Evolutionary conservation across 2,888 invertebrate species (phyloP).

Genomic region (Altica lythri): DNA sequence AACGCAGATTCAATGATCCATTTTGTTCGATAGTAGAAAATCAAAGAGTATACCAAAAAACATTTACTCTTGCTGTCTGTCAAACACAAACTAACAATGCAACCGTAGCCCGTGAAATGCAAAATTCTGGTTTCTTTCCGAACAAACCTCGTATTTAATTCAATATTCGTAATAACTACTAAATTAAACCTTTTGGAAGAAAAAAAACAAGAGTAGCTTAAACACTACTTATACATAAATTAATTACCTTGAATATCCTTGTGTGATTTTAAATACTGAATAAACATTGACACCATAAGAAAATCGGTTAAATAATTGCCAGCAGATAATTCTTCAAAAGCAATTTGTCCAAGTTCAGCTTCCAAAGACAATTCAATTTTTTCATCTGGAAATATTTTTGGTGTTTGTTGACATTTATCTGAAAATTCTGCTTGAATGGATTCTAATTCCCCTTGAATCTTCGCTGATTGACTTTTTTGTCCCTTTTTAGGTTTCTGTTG

Average conservation of each 20-base stretch:
- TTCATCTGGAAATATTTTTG: slow-evolving; percentile 64
- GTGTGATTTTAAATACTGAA: slow-evolving; percentile 64
- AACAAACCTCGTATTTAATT: neutral
- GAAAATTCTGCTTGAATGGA: neutral
- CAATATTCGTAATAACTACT: too few relatives aligned
- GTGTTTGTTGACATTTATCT: slow-evolving; percentile 65
- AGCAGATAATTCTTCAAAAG: slow-evolving; percentile 60
- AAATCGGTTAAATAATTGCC: slow-evolving; percentile 61
- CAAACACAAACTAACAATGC: too few relatives aligned
- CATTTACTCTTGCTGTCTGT: too few relatives aligned
- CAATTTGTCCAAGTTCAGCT: slow-evolving; percentile 63
- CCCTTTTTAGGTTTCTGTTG: slow-evolving; percentile 27
- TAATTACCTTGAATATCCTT: slow-evolving; percentile 44
- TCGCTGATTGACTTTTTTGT: slow-evolving; percentile 25
- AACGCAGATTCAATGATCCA: too few relatives aligned
- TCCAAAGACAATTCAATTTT: slow-evolving; percentile 59
- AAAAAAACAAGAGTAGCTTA: too few relatives aligned
- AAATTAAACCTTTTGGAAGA: too few relatives aligned
- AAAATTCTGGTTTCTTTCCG: too few relatives aligned
- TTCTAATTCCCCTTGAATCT: slow-evolving; percentile 9
- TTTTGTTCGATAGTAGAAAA: too few relatives aligned
- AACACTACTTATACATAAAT: too few relatives aligned
- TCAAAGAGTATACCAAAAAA: too few relatives aligned
- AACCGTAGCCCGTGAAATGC: too few relatives aligned
- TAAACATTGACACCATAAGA: slow-evolving; percentile 63